Conservation (phyloP, 2,888 invertebrate genomes). For the Ophion slaviceki region DNA sequence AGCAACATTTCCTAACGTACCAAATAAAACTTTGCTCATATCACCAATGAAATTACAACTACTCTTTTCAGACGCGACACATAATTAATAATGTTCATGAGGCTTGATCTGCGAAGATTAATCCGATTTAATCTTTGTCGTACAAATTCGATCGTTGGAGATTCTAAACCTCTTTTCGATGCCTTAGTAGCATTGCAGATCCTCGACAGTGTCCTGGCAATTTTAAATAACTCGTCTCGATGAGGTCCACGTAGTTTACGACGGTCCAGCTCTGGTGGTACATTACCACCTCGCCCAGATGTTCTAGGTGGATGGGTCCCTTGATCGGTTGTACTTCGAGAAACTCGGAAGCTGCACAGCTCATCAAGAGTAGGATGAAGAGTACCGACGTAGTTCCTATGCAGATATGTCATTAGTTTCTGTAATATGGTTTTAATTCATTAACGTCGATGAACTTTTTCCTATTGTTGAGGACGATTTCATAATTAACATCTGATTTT, state of each 20-base stretch:
- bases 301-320: background rate
- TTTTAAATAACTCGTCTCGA: background rate
- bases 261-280: constrained; percentile 28
- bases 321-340: background rate
- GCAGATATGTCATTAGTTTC: constrained; percentile 1
- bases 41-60: constrained; percentile 15
- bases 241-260: constrained; percentile 27
- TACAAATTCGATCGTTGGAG: no score
- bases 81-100: constrained; percentile 3
- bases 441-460: background rate
- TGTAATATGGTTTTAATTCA: background rate
- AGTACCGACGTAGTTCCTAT: background rate
- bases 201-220: background rate
- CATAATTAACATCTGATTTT: constrained; percentile 7
- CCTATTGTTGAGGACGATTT: constrained; percentile 3
- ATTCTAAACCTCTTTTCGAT: background rate
- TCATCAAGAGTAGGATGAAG: background rate
- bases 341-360: background rate
- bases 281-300: constrained; percentile 4
- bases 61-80: background rate
- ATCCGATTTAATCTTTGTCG: background rate
- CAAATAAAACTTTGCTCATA: background rate
- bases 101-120: background rate
- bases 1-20: background rate
- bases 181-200: background rate